These are phyloP conservation scores for Drosophila virilis DNA, from an alignment of 1,140 invertebrate genomes.

Conservation along the genomic window DNA sequence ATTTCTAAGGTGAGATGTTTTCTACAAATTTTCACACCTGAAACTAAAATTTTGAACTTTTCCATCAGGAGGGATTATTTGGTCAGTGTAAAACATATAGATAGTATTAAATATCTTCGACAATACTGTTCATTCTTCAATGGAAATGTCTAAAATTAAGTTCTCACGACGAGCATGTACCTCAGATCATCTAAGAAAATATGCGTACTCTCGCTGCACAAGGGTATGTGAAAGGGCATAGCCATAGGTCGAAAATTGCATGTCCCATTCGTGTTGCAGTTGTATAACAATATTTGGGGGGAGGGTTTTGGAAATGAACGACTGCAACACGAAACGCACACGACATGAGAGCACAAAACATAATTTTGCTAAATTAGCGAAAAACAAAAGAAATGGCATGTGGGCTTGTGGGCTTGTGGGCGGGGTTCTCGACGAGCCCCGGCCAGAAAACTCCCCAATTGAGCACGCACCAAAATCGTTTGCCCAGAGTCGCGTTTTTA, in stretches of 20 bases:
- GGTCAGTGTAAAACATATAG: too few species aligned
- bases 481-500: conserved; percentile 40
- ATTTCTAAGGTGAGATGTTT: too few species aligned
- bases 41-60: too few species aligned
- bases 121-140: too few species aligned
- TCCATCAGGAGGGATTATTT: too few species aligned
- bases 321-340: conserved; percentile 67
- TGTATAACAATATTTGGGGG: conserved; percentile 52
- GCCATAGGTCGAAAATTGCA: conserved; percentile 58
- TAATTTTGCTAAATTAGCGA: conserved; percentile 83
- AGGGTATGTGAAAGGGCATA: conserved; percentile 12
- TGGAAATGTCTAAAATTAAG: too few species aligned
- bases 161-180: too few species aligned
- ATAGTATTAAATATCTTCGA: too few species aligned
- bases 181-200: background rate
- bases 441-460: conserved; percentile 78
- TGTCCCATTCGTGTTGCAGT: conserved; percentile 68
- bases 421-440: conserved; percentile 17
- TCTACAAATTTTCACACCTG: too few species aligned
- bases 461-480: conserved; percentile 83
- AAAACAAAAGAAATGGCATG: conserved; percentile 76
- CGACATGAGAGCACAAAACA: conserved; percentile 74
- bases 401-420: conserved; percentile 23
- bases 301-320: conserved; percentile 3
- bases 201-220: background rate